Evolutionary conservation across 2,888 invertebrate genomes (phyloP), one percentile per base, ranked within the genome.

Genomic region (Leptopilina myrica): DNA sequence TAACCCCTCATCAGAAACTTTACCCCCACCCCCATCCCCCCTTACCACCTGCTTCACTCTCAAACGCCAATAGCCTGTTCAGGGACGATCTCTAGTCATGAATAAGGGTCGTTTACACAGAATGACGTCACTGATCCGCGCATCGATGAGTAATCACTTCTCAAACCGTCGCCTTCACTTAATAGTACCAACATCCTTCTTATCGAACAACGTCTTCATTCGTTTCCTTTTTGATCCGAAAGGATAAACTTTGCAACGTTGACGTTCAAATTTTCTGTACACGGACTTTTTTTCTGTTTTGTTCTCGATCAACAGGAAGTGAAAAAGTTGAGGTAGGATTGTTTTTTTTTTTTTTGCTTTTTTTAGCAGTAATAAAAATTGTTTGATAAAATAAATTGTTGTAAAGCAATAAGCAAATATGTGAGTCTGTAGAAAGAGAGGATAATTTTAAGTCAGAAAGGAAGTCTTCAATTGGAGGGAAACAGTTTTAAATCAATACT

Each of bases 61-160:
- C 43, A 11, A 12, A 9, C 12, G 12, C 53, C 26, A 69, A 56
- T 73, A 59, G 8, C 15, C 49, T 53, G 56, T 73, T 73, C 73
- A 33, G 73, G 73, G 73, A 33, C 56, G 56, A 73, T 73, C 40
- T 73, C 40, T 11, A 73, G 56, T 73, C 73, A 73, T 73, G 73
- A 73, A 56, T 73, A 73, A 73, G 73, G 56, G 73, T 73, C 56
- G 73, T 73, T 73, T 73, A 73, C 73, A 73, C 56, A 73, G 56
- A 73, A 73, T 73, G 56, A 73, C 73, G 73, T 73, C 73, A 73
- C 73, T 73, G 73, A 73, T 56, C 73, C 56, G 73, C 73, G 33
- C 73, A 56, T 73, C 73, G 73, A 56, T 73, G 56, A 73, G 73
- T 73, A 73, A 73, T 73, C 73, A 56, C 56, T 73, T 73, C 73